Base-by-base conservation (phyloP, 2,113 vertebrate species). In the Cyprinodon tularosa region DNA sequence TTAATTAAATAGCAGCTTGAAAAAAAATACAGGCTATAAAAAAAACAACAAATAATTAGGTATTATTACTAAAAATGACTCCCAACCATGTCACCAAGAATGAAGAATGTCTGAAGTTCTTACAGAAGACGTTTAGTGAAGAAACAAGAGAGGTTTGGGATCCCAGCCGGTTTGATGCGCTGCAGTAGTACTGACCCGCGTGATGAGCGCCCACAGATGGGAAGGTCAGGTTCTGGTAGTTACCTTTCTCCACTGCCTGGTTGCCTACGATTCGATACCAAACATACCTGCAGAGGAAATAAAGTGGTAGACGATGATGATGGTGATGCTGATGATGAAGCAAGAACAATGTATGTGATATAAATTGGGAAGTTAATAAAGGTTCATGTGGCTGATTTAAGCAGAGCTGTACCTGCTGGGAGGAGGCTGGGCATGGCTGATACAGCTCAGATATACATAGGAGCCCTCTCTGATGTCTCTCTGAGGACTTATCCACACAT, bases 101-200 rank as follows among this genome's bases (percentile, higher is more conserved):
- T n/a, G 14, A 66, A 60, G 4, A 42, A 69, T 50, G 22, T 29
- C 45, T 4, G 1, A 22, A 17, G 29, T 65, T 94, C 94, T 94
- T 83, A 95, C 94, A 95, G 22, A 95, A 87, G 4, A 95, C 90
- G 15, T 86, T 74, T 11, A 95, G 86, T 4, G 91, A 74, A 17
- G 84, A 47, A 0, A 81, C 36, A 4, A 84, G 78, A 3, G 94
- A 95, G 9, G 80, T 90, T 29, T 91, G 92, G 76, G 88, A 87
- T 79, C 94, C 94, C 4, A 93, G 68, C 5, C 37, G 66, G 48
- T 92, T 95, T 85, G 91, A 92, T 1, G 89, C 90, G 0, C 75
- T 87, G 76, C 94, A 95, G 91, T 93, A 94, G 86, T 94, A 95
- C 81, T 93, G 93, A 42, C 94, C 94, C 4, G 83, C 62, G 2